phyloP scores from a whole-genome alignment of 2,113 vertebrate species.

The Phycodurus eques region DNA sequence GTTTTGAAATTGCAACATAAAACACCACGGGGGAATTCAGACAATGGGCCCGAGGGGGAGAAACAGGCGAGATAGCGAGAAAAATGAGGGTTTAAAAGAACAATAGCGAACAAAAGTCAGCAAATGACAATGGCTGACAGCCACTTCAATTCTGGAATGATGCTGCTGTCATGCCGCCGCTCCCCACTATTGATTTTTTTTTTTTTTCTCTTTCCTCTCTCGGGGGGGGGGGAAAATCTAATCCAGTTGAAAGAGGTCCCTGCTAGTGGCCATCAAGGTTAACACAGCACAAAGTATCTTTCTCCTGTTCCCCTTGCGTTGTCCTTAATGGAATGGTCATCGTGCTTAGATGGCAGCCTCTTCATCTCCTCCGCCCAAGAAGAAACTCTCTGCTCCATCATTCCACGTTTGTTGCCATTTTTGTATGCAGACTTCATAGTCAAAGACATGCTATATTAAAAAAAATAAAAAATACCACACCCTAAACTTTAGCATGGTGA shows the following conservation, averaged over 20 bases:
- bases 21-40: conserved; percentile 82
- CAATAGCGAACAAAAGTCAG: conserved; percentile 91
- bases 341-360: conserved; percentile 72
- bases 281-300: conserved; percentile 91
- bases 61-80: conserved; percentile 78
- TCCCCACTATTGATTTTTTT: conserved; percentile 90
- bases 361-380: conserved; percentile 72
- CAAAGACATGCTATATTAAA: conserved; percentile 68
- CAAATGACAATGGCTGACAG: conserved; percentile 92
- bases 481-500: conserved; percentile 56
- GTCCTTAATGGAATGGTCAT: conserved; percentile 87
- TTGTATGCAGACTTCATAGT: conserved; percentile 10
- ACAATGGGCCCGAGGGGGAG: conserved; percentile 75
- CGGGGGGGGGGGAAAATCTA: conserved; percentile 71
- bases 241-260: conserved; percentile 84
- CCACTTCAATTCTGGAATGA: conserved; percentile 94
- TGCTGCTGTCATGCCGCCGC: conserved; percentile 86
- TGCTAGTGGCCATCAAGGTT: conserved; percentile 89
- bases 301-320: conserved; percentile 76
- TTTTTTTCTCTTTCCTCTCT: conserved; percentile 22
- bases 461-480: conserved; percentile 52
- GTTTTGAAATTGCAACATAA: conserved; percentile 78
- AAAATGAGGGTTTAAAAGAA: conserved; percentile 95
- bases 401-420: conserved; percentile 46
- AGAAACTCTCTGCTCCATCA: conserved; percentile 61